Evolutionary conservation across 2,888 invertebrate genomes (phyloP).

Genomic region (Ectobius pallidus): DNA sequence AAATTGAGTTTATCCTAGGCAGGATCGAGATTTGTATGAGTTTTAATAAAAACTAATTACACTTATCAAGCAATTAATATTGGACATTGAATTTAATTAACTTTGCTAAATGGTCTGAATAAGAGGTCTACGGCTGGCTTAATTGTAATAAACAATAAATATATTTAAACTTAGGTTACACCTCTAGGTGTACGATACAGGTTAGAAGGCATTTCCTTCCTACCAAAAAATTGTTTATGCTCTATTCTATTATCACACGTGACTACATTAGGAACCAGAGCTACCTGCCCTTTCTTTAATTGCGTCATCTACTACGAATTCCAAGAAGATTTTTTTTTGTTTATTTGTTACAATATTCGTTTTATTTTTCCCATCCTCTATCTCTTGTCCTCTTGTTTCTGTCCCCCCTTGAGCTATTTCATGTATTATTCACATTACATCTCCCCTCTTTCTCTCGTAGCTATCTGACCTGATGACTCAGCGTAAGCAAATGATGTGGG

Average conservation of each 20-base stretch:
- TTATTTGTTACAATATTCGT: slow-evolving; percentile 21
- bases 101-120: too few species aligned
- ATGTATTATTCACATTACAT: slow-evolving; percentile 28
- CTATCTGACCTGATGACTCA: slow-evolving; percentile 19
- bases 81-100: too few species aligned
- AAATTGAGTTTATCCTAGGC: too few species aligned
- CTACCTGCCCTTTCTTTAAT: slow-evolving; percentile 33
- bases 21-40: too few species aligned
- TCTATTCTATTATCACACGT: slow-evolving; percentile 8
- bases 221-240: slow-evolving; percentile 15
- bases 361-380: slow-evolving; percentile 22
- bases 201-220: too few species aligned
- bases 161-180: too few species aligned
- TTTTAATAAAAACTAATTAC: too few species aligned
- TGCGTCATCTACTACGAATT: slow-evolving; percentile 39
- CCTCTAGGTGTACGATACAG: too few species aligned
- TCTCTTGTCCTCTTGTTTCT: not conserved
- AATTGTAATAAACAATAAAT: too few species aligned
- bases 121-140: too few species aligned
- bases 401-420: slow-evolving; percentile 30
- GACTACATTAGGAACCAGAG: slow-evolving; percentile 15
- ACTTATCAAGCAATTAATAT: too few species aligned
- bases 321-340: slow-evolving; percentile 38
- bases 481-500: slow-evolving; percentile 27
- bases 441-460: not conserved